Base-by-base conservation (phyloP, 1,140 invertebrate genomes). In the Dermatophagoides farinae region DNA sequence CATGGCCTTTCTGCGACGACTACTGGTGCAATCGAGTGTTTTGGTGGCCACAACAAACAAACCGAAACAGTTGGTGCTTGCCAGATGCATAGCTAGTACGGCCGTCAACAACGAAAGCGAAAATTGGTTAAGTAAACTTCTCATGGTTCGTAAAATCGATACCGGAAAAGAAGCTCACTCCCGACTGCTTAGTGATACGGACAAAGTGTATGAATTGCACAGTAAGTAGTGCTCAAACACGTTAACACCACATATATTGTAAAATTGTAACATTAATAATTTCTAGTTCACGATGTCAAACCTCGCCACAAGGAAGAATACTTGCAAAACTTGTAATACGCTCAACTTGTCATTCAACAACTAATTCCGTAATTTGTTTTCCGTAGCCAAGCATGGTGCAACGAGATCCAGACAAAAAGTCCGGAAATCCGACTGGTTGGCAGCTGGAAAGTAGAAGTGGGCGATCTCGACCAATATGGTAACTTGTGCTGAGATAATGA, bases 131-230 rank as follows among this genome's bases (percentile, higher is more conserved):
- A 87, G 82, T 62, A 92, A 91, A 72, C 73, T 92, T 40, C 73
- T 90, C 59, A 63, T 66, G 61, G 88, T 91, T 31, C 77, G 87
- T 64, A 87, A 83, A 72, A 89, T 93, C 70, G 87, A 92, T 70
- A 87, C 89, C 6, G 89, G 86, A 0, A 93, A 90, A 70, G 88
- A 95, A 70, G 86, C 90, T 6, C 90, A 96, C 72, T 95, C 90
- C 66, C 80, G 86, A 60, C 87, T 92, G 80, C 77, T 96, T 38
- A 89, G 88, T 65, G 86, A 90, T 71, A 61, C 66, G 9, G 88
- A 93, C 74, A 79, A 86, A 37, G 84, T 97, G 66, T 96, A 90
- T 74, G 86, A 90, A 63, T 74, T 96, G 38, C 86, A 93, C 71
- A 92, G 75, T 76, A 69, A 69, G 46, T 22, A 12, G 9, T 50